phyloP scores from a whole-genome alignment of 1,140 invertebrate genomes.

The Reticulitermes speratus region DNA sequence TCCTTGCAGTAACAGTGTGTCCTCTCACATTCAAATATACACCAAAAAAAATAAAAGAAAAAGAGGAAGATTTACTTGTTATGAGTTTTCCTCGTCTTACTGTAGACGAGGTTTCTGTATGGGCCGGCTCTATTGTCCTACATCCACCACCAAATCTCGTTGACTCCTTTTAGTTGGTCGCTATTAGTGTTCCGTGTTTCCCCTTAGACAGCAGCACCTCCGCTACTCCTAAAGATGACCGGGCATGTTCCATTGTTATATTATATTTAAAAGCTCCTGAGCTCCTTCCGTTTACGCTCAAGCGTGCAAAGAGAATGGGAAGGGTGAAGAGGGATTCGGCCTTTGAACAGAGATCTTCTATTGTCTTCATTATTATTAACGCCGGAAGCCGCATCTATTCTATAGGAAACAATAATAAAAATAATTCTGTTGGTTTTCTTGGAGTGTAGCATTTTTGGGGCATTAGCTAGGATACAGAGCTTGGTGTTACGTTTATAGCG shows the following conservation, averaged over 20 bases:
- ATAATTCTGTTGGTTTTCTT: neutral
- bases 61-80: neutral
- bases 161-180: neutral
- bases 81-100: neutral
- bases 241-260: neutral
- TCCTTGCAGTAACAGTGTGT: neutral
- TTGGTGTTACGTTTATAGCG: neutral
- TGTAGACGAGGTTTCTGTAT: neutral
- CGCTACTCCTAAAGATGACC: constrained; percentile 2
- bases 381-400: neutral
- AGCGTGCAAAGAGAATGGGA: neutral
- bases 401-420: neutral
- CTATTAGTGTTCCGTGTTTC: constrained; percentile 4
- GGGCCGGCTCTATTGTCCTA: neutral
- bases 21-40: neutral
- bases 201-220: neutral
- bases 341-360: neutral
- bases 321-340: neutral
- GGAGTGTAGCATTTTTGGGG: neutral
- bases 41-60: neutral
- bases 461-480: neutral
- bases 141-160: neutral
- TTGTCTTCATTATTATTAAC: neutral
- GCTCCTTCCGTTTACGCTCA: neutral
- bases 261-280: neutral